Percentiles rank a stretch among this genome's conserved stretches.
phyloP scores from a whole-genome alignment of 1,140 invertebrate genomes.

The Palaemon carinicauda region DNA sequence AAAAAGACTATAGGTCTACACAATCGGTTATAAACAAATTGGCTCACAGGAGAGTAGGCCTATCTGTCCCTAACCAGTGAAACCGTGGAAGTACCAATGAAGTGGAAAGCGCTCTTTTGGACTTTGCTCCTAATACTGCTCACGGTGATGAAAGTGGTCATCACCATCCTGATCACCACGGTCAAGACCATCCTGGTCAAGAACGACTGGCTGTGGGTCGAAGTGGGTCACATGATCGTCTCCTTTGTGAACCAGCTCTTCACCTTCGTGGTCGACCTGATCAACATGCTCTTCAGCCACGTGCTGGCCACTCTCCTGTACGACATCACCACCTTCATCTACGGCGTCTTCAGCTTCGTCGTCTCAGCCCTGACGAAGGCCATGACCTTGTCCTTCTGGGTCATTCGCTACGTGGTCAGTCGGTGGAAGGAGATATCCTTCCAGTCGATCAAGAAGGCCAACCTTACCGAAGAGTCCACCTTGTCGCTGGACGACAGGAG shows the following conservation, averaged over 20 bases:
- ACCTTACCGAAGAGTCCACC: constrained; percentile 14
- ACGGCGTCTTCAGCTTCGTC: neutral
- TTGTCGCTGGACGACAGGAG: neutral
- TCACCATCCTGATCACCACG: constrained; percentile 33
- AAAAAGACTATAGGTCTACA: no score
- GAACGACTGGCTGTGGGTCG: constrained; percentile 41
- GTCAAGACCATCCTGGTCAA: constrained; percentile 40
- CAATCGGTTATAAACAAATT: neutral
- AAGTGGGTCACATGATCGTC: constrained; percentile 3
- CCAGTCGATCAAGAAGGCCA: neutral
- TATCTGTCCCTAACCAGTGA: neutral
- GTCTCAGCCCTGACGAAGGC: constrained; percentile 6
- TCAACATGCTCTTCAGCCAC: constrained; percentile 1
- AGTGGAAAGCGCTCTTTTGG: constrained; percentile 20
- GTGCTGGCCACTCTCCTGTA: constrained; percentile 22
- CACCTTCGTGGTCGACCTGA: neutral
- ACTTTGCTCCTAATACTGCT: constrained; percentile 19
- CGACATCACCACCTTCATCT: constrained; percentile 29
- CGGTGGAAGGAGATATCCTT: constrained; percentile 15
- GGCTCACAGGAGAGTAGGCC: neutral
- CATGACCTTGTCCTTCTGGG: constrained; percentile 24
- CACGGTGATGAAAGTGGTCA: constrained; percentile 21
- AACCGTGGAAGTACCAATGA: neutral
- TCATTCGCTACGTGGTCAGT: constrained; percentile 20
- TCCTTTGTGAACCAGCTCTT: constrained; percentile 10